Evolutionary conservation across 2,888 invertebrate species (phyloP), one percentile per base, ranked within the genome.

Genomic region (Coleophora deauratella): DNA sequence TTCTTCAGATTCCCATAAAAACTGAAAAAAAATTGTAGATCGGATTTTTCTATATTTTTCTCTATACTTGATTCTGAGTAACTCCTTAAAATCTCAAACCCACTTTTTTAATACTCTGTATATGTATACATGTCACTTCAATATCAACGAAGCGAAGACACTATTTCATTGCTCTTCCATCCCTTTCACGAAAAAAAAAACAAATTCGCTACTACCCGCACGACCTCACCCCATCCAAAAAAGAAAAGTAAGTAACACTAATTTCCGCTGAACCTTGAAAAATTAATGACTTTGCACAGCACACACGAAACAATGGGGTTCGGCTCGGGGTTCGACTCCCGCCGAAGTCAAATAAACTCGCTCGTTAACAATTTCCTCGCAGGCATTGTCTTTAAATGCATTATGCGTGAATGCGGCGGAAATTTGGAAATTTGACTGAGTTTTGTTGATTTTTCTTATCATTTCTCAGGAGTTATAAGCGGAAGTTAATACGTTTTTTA

Each of bases 241-340:
- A 59, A 21, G 21, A 21, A 59, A 57, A 58, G 53, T 50, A 58
- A 59, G 55, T 59, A 59, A 70, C 63, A 57, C 67, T 68, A 69
- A 67, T 72, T 77, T 74, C 77, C 79, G 65, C 49, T 55, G 56
- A 50, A 61, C 54, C 62, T 62, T 56, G 62, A 71, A 69, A 74
- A 79, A 73, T 66, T 78, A 80, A 78, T 71, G 79, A 79, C 63
- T 60, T 67, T 59, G 61, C 66, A 57, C 59, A 62, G 66, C 76
- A 81, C 75, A 80, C 67, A 78, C 76, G 62, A 68, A 71, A 75
- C 71, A 75, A 81, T 75, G 68, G 69, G 63, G 62, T 52, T 55
- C 21, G 21, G 21, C 6, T 21, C 21, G 21, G 21, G 21, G 21
- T 21, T 21, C 21, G 21, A 21, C 21, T 21, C 21, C 21, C 21